Base-by-base conservation (phyloP, 1,140 invertebrate genomes). In the Caenorhabditis tropicalis region DNA sequence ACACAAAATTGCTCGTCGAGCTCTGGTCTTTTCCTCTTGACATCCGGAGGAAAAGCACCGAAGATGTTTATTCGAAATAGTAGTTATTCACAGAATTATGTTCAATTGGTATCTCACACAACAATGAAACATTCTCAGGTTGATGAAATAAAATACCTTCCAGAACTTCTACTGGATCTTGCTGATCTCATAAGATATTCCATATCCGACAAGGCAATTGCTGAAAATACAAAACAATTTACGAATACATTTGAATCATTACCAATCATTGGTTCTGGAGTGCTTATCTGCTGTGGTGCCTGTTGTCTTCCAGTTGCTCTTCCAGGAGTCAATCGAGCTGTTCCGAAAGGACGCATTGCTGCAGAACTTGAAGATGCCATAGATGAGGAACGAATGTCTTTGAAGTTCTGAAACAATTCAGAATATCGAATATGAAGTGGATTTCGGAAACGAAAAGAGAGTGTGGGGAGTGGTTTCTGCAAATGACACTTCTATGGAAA, bases 1-100 rank as follows among this genome's bases (percentile, higher is more conserved):
- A 74, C 33, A 74, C 36, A 43, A 74, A 74, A 74, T 74, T 74
- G 65, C 65, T 74, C 65, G 21, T n/a, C 65, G 65, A 74, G 65
- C 65, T 74, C 65, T 74, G 65, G 65, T 74, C 65, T 74, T 43
- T 56, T 56, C 53, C 53, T 74, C 58, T 65, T 39, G 31, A 31
- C 31, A 65, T 74, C 65, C 65, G 65, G 65, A 43, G 53, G 53
- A 27, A 56, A 56, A 56, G 53, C 21, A 27, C 24, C 53, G 24
- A 56, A 56, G 53, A 56, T 56, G 53, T 56, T 56, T 56, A 56
- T 56, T 43, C 5, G 39, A 43, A 27, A 56, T 7, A 51, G 49
- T 51, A 51, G n/a, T 19, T 19, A 51, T 43, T 43, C 15, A n/a
- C 5, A 51, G 10, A 56, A 56, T 27, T 56, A 56, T 9, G 15